A percentile compares a stretch with the other conserved stretches of the same genome.
Evolutionary conservation across 2,888 invertebrate species (phyloP).

Genomic region (Eubasilissa splendida): DNA sequence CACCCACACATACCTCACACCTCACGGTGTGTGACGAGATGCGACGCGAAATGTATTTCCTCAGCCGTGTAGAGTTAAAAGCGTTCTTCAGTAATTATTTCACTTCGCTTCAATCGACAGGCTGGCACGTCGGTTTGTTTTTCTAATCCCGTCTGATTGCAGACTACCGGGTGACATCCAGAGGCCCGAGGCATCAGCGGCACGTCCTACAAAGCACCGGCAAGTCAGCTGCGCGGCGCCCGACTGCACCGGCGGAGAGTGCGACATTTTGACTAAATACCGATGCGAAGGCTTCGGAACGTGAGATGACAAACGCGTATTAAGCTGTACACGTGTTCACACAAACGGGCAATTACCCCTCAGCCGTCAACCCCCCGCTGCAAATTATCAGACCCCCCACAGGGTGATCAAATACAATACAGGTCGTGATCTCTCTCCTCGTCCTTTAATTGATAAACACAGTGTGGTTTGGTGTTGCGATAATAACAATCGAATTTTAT

Average conservation of each 20-base stretch:
- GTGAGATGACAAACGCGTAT: constrained; percentile 1
- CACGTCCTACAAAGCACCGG: neutral
- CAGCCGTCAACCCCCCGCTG: neutral
- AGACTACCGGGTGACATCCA: too few species aligned
- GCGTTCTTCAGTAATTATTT: too few species aligned
- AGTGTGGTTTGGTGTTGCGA: too few species aligned
- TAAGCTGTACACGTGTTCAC: constrained; percentile 22
- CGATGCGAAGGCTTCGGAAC: neutral
- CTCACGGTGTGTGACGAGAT: too few species aligned
- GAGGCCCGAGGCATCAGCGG: neutral
- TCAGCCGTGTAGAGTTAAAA: too few species aligned
- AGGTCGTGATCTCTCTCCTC: neutral
- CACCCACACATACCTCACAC: too few species aligned
- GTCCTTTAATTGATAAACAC: too few species aligned
- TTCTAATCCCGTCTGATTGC: constrained; percentile 10
- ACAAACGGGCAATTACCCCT: constrained; percentile 25
- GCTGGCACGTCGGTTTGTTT: neutral
- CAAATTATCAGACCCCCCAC: neutral
- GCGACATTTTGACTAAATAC: neutral
- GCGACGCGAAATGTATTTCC: too few species aligned
- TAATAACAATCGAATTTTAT: too few species aligned
- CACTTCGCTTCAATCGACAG: neutral
- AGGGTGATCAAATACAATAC: constrained; percentile 20
- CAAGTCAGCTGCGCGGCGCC: neutral
- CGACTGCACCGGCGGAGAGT: neutral